Percentiles rank a stretch among this genome's conserved stretches.
Conservation (phyloP, 2,113 vertebrate species). For the Aphelocoma coerulescens region DNA sequence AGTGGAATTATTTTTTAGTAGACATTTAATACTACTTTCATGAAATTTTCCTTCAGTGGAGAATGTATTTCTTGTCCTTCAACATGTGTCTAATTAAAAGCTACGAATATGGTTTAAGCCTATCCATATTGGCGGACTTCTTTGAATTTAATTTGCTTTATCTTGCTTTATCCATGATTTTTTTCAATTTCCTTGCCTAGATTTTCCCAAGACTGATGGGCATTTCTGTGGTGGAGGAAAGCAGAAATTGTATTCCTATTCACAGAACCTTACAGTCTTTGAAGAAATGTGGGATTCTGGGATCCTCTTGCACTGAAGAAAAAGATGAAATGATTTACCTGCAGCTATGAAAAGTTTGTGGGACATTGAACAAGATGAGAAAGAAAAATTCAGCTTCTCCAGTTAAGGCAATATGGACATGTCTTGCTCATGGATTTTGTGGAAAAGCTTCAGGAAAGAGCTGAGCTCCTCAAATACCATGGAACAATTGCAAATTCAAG, state of each 20-base stretch:
- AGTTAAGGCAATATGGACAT: background rate
- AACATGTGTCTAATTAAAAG: too few relatives aligned
- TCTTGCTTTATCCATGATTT: background rate
- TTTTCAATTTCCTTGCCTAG: background rate
- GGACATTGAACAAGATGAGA: fast-evolving
- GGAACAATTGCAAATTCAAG: background rate
- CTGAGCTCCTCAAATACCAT: background rate
- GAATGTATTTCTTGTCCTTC: too few relatives aligned
- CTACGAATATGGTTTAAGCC: background rate
- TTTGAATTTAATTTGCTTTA: background rate
- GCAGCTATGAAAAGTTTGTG: background rate
- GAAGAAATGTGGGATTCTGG: background rate
- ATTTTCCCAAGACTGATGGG: background rate
- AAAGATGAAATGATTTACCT: background rate
- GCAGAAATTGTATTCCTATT: background rate
- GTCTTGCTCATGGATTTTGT: background rate
- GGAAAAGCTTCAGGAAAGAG: background rate
- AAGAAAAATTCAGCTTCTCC: background rate
- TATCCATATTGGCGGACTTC: background rate
- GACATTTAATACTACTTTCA: background rate
- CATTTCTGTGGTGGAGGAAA: background rate
- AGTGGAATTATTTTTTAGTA: background rate
- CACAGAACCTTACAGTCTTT: background rate
- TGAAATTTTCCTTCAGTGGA: background rate
- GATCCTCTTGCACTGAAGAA: background rate